phyloP scores from a whole-genome alignment of 2,113 vertebrate species.

The Chascanopsetta lugubris region DNA sequence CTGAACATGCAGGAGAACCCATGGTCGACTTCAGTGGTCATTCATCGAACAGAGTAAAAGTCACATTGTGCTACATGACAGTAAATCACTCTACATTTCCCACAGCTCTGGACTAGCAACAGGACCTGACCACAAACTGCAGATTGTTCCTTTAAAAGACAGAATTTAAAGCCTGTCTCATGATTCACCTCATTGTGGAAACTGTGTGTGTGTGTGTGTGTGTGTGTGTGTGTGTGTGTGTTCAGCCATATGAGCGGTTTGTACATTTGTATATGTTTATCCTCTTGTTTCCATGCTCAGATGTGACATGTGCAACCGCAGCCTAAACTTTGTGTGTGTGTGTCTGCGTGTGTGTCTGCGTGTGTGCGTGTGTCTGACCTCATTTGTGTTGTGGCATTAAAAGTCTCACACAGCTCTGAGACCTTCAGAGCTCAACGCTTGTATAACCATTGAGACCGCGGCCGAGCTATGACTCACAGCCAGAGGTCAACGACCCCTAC shows the following conservation, averaged over 20 bases:
- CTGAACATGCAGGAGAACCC: background rate
- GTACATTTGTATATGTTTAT: conserved; percentile 9
- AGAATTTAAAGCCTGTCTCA: background rate
- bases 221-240: conserved; percentile 21
- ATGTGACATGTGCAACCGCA: conserved; percentile 20
- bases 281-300: conserved; percentile 42
- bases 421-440: conserved; percentile 24
- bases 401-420: conserved; percentile 14
- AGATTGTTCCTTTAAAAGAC: conserved; percentile 1
- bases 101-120: background rate
- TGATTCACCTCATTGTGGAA: conserved; percentile 8
- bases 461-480: conserved; percentile 23
- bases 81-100: background rate
- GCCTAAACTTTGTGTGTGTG: conserved; percentile 15
- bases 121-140: background rate
- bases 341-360: background rate
- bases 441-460: conserved; percentile 40
- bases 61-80: background rate
- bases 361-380: conserved; percentile 2
- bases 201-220: background rate
- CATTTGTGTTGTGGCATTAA: conserved; percentile 27
- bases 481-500: conserved; percentile 42
- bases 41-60: background rate
- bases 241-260: background rate
- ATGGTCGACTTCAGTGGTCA: background rate